These are phyloP conservation scores for Grammomys dolichurus DNA, from an alignment of 2,113 vertebrate genomes.

Conservation along the genomic window DNA sequence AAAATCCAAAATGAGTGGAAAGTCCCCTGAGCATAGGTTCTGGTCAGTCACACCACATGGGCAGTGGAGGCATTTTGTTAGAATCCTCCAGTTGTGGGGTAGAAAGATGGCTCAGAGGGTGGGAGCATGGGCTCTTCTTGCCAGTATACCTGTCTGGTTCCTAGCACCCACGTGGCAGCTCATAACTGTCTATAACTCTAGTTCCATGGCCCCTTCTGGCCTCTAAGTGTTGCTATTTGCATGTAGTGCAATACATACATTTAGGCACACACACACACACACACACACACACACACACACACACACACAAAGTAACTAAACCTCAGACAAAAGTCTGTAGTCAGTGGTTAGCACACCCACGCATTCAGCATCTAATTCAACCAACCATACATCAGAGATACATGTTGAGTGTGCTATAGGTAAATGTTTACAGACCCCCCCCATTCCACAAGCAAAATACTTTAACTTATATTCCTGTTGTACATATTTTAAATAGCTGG, in stretches of 20 bases:
- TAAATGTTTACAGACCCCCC: not conserved
- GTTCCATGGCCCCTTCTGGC: not conserved
- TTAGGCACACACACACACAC: not conserved
- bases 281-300: not conserved
- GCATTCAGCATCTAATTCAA: too few species aligned
- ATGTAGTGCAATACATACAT: not conserved
- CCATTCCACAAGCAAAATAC: too few species aligned
- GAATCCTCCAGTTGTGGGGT: not conserved
- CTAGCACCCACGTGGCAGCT: not conserved
- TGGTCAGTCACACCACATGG: not conserved
- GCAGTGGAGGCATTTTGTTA: not conserved
- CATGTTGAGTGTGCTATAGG: rapidly evolving
- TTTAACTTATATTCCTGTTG: not conserved
- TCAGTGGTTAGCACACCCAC: not conserved
- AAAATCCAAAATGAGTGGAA: not conserved
- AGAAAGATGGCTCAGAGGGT: not conserved
- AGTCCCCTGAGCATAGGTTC: not conserved
- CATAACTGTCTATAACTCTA: not conserved
- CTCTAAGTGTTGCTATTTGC: not conserved
- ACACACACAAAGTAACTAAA: not conserved
- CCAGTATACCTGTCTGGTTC: not conserved
- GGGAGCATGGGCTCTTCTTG: not conserved
- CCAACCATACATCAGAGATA: not conserved
- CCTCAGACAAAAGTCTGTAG: not conserved
- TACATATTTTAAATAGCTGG: not conserved